Conservation (phyloP, 2,888 invertebrate genomes). For the Falcaria lacertinaria region DNA sequence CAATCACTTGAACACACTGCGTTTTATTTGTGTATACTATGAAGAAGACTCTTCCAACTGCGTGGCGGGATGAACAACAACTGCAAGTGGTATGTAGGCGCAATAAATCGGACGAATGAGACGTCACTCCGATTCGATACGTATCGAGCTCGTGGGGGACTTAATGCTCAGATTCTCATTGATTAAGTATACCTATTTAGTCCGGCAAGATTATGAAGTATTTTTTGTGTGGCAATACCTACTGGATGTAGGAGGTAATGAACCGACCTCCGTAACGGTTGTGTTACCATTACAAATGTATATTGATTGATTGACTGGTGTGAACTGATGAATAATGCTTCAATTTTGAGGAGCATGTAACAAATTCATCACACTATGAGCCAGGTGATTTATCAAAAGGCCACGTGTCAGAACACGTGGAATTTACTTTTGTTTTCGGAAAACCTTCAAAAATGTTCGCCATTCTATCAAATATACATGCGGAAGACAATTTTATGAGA, state of each 20-base stretch:
- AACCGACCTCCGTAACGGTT: slow-evolving; percentile 4
- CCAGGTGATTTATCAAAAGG: neutral
- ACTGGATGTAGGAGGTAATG: slow-evolving; percentile 5
- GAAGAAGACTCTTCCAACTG: slow-evolving; percentile 3
- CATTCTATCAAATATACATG: too few species aligned
- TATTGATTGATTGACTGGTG: neutral
- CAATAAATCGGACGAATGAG: slow-evolving; percentile 74
- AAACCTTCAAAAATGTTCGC: neutral
- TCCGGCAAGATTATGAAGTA: slow-evolving; percentile 44
- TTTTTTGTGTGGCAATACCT: slow-evolving; percentile 25
- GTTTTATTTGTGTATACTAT: slow-evolving; percentile 26
- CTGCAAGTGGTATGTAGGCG: slow-evolving; percentile 38
- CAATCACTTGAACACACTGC: slow-evolving; percentile 14
- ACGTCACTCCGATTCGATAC: slow-evolving; percentile 74
- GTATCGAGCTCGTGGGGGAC: slow-evolving; percentile 60
- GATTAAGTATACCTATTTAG: slow-evolving; percentile 72
- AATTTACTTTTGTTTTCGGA: neutral
- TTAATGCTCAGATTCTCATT: slow-evolving; percentile 60
- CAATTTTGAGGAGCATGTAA: neutral
- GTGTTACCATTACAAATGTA: neutral
- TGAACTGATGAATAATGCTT: neutral
- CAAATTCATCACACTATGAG: neutral
- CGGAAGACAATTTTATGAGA: too few species aligned
- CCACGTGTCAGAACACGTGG: neutral
- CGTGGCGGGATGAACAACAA: slow-evolving; percentile 12